Conservation (phyloP, 2,888 invertebrate genomes). For the Cyclophora albipunctata region DNA sequence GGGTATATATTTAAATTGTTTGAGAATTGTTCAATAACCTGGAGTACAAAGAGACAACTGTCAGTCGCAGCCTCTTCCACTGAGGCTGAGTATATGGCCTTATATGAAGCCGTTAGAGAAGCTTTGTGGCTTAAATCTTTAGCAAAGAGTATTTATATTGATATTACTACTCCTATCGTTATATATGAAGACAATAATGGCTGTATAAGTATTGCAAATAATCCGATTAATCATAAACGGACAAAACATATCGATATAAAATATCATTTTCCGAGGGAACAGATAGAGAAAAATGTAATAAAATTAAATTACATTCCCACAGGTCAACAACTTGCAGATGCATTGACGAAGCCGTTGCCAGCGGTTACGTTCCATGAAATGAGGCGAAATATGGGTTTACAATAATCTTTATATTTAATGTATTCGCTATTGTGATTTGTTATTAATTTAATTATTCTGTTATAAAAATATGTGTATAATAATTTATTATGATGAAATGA, state of each 20-base stretch:
- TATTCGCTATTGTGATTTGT: no score
- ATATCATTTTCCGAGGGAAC: slow-evolving; percentile 15
- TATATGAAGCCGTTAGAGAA: slow-evolving; percentile 2
- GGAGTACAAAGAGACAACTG: slow-evolving; percentile 3
- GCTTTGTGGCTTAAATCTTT: no score
- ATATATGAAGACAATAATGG: neutral
- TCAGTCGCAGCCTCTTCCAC: slow-evolving; percentile 3
- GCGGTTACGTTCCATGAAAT: slow-evolving; percentile 1
- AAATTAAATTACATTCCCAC: slow-evolving; percentile 17
- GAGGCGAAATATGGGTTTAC: slow-evolving; percentile 1
- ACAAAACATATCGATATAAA: no score
- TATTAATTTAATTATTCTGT: no score
- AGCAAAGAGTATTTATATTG: neutral
- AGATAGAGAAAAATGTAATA: slow-evolving; percentile 15
- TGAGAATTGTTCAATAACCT: slow-evolving; percentile 3
- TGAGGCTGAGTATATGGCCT: slow-evolving; percentile 2
- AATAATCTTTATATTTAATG: neutral
- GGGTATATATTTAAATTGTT: slow-evolving; percentile 6
- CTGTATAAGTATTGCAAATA: slow-evolving; percentile 2
- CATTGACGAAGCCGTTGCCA: slow-evolving; percentile 6
- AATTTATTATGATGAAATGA: neutral
- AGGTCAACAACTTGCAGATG: slow-evolving; percentile 14
- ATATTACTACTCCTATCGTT: neutral
- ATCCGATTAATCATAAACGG: neutral
- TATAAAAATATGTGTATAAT: neutral